Percentiles rank a stretch among this genome's conserved stretches.
These are phyloP conservation scores for Spialia ferax DNA, from an alignment of 2,888 invertebrate species.

Conservation along the genomic window DNA sequence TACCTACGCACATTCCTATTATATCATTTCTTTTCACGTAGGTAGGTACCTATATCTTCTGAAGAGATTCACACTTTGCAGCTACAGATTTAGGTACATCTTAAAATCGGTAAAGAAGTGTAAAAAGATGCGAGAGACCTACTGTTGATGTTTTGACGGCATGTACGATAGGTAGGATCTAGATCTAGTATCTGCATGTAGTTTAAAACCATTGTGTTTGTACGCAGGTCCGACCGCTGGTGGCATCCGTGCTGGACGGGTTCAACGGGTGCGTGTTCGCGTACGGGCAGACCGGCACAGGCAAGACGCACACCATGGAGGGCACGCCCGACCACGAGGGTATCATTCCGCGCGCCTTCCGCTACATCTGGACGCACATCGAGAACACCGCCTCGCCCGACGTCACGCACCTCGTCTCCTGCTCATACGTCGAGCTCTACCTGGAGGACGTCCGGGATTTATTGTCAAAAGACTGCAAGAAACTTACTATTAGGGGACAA, in stretches of 20 bases:
- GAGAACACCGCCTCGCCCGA: slow-evolving; percentile 93
- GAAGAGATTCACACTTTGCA: too few relatives aligned
- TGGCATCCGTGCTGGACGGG: slow-evolving; percentile 98
- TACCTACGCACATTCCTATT: too few relatives aligned
- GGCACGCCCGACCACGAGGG: slow-evolving; percentile 91
- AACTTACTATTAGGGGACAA: slow-evolving; percentile 88
- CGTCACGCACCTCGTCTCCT: slow-evolving; percentile 97
- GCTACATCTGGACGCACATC: slow-evolving; percentile 99
- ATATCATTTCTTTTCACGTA: too few relatives aligned
- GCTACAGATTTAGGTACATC: too few relatives aligned
- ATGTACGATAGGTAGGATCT: too few relatives aligned
- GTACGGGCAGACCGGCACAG: slow-evolving; percentile 99
- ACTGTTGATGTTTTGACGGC: too few relatives aligned
- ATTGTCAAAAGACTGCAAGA: slow-evolving; percentile 91
- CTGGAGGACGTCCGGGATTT: slow-evolving; percentile 94
- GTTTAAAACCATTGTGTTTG: neutral
- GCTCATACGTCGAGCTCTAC: slow-evolving; percentile 99
- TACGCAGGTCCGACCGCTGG: slow-evolving; percentile 92
- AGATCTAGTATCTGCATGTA: neutral
- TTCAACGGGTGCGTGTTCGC: slow-evolving; percentile 99
- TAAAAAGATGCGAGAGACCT: too few relatives aligned
- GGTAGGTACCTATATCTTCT: too few relatives aligned
- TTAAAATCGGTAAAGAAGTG: too few relatives aligned
- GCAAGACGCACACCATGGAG: slow-evolving; percentile 93
- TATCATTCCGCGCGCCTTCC: slow-evolving; percentile 98